phyloP scores from a whole-genome alignment of 2,113 vertebrate genomes.

The Nycticorax nycticorax region DNA sequence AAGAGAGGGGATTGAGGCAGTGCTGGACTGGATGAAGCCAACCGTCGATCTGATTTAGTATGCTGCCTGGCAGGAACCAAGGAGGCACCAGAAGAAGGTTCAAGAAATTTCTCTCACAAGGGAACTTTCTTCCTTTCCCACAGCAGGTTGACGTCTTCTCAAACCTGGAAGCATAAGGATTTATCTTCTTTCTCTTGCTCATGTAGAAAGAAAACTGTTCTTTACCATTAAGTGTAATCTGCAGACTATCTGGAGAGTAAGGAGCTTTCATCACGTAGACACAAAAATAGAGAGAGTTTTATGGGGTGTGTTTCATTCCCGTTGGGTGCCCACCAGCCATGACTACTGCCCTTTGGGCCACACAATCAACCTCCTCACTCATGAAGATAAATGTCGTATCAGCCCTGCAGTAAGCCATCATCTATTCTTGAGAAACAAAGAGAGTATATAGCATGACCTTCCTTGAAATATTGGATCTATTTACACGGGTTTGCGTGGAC shows the following conservation, averaged over 20 bases:
- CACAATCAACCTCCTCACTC: constrained; percentile 69
- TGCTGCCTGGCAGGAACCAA: neutral
- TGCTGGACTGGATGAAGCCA: neutral
- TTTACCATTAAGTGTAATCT: constrained; percentile 18
- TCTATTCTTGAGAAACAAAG: constrained; percentile 74
- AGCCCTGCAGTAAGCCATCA: constrained; percentile 68
- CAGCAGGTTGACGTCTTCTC: neutral
- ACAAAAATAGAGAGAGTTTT: constrained; percentile 46
- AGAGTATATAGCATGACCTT: constrained; percentile 76
- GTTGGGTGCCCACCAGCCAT: constrained; percentile 55
- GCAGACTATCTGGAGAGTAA: constrained; percentile 19
- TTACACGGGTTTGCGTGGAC: constrained; percentile 74
- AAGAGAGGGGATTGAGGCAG: neutral
- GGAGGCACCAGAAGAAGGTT: neutral
- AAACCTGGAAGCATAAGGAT: neutral
- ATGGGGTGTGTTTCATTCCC: constrained; percentile 23
- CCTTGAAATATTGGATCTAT: constrained; percentile 82
- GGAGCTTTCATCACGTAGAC: constrained; percentile 24
- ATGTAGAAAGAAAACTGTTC: constrained; percentile 30
- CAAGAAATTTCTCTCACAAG: neutral
- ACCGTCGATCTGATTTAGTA: neutral
- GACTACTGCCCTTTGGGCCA: constrained; percentile 62
- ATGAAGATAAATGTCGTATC: constrained; percentile 76
- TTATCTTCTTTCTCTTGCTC: neutral
- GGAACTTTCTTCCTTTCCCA: neutral